A percentile compares a stretch with the other conserved stretches of the same genome.
Evolutionary conservation across 2,797 vertebrate species (phyloP).

Genomic region (Gila robusta): DNA sequence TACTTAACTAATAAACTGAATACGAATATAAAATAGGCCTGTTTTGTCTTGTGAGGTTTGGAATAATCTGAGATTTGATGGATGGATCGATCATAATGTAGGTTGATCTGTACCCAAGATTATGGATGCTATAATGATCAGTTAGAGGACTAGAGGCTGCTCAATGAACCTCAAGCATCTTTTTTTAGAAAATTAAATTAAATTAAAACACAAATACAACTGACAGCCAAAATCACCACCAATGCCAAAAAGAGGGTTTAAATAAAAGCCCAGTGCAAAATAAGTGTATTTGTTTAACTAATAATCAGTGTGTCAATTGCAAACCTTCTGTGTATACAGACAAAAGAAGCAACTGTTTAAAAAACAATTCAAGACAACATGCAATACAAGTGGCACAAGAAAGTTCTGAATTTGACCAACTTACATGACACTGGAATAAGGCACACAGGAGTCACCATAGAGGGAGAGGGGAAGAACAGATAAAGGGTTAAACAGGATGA

Average conservation of each 20-base stretch:
- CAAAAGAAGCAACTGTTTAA: not conserved
- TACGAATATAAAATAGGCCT: not conserved
- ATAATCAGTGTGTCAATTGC: not conserved
- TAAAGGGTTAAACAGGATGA: conserved; percentile 83
- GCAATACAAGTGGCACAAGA: conserved; percentile 39
- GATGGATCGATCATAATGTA: not conserved
- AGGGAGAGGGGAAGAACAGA: conserved; percentile 81
- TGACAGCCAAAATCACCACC: not conserved
- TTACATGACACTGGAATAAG: conserved; percentile 99
- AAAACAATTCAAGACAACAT: conserved; percentile 2
- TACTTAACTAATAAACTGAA: not conserved
- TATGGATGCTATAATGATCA: not conserved
- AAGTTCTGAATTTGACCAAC: conserved; percentile 85
- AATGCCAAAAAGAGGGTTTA: conserved; percentile 1
- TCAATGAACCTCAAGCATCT: conserved; percentile 38
- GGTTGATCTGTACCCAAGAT: not conserved
- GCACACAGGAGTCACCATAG: conserved; percentile 90
- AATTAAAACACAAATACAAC: not conserved
- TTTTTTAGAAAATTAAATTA: not conserved
- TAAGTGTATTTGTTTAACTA: not conserved
- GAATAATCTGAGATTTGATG: not conserved
- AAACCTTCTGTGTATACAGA: conserved; percentile 4
- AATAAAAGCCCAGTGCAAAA: conserved; percentile 18
- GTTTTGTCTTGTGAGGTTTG: not conserved
- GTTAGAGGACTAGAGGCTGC: not conserved